Conservation (phyloP, 1,140 invertebrate species). For the Meloidogyne hapla region DNA sequence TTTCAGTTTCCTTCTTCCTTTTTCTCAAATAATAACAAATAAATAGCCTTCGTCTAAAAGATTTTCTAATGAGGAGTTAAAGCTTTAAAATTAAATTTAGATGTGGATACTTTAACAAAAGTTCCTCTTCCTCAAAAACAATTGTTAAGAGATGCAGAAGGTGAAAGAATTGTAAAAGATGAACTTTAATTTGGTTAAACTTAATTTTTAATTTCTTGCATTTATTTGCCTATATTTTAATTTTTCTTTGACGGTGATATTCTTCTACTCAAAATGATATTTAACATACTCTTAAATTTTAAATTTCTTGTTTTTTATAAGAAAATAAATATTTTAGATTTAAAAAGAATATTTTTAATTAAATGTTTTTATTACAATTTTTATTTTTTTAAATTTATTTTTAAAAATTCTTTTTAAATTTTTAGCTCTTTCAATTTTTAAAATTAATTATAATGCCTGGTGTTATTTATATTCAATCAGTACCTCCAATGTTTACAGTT, state of each 20-base stretch:
- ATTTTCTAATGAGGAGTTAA: not conserved
- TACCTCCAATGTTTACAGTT: constrained; percentile 61
- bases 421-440: too few relatives aligned
- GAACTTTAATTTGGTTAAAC: not conserved
- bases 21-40: too few relatives aligned
- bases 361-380: too few relatives aligned
- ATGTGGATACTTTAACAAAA: constrained; percentile 30
- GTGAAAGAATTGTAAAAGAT: not conserved
- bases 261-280: not conserved
- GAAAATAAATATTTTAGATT: too few relatives aligned
- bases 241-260: not conserved
- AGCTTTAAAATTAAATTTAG: constrained; percentile 14
- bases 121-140: constrained; percentile 13
- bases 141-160: not conserved
- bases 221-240: not conserved
- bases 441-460: constrained; percentile 35
- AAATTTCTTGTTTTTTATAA: too few relatives aligned
- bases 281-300: not conserved
- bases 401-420: too few relatives aligned
- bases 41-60: too few relatives aligned
- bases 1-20: too few relatives aligned
- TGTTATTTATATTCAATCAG: constrained; percentile 63
- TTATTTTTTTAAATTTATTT: too few relatives aligned
- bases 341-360: too few relatives aligned
- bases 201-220: not conserved